Percentiles rank a stretch among this genome's conserved stretches.
phyloP scores from a whole-genome alignment of 2,888 invertebrate species.

The Drosophila algonquin region DNA sequence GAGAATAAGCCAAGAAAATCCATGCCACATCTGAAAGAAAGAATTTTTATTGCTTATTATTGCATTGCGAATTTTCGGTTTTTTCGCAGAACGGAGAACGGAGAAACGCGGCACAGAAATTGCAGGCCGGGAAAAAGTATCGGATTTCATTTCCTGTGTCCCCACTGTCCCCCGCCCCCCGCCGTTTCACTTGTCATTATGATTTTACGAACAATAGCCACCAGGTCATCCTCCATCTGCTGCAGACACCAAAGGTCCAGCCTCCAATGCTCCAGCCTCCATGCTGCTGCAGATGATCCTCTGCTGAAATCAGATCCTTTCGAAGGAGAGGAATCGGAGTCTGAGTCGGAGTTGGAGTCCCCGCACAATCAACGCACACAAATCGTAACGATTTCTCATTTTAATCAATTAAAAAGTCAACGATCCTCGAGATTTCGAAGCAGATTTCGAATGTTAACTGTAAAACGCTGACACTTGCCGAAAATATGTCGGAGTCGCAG shows the following conservation, averaged over 20 bases:
- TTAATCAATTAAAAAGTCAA: constrained; percentile 83
- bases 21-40: constrained; percentile 57
- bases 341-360: too few species aligned
- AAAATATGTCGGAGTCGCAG: constrained; percentile 62
- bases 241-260: background rate
- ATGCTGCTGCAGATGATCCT: constrained; percentile 5
- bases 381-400: constrained; percentile 83
- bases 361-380: constrained; percentile 78
- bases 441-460: constrained; percentile 55
- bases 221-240: constrained; percentile 25
- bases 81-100: constrained; percentile 41
- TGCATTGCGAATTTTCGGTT: constrained; percentile 49
- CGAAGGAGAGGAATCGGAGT: background rate
- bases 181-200: background rate
- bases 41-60: constrained; percentile 76
- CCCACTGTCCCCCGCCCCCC: background rate
- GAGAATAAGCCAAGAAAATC: constrained; percentile 51
- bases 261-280: constrained; percentile 39
- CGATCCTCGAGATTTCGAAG: constrained; percentile 32
- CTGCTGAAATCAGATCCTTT: constrained; percentile 81
- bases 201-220: constrained; percentile 72
- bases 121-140: constrained; percentile 67
- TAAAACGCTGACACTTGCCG: constrained; percentile 74
- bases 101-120: constrained; percentile 10
- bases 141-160: constrained; percentile 82